Base-by-base conservation (phyloP, 2,888 invertebrate genomes). In the Platerodrilus igneus region DNA sequence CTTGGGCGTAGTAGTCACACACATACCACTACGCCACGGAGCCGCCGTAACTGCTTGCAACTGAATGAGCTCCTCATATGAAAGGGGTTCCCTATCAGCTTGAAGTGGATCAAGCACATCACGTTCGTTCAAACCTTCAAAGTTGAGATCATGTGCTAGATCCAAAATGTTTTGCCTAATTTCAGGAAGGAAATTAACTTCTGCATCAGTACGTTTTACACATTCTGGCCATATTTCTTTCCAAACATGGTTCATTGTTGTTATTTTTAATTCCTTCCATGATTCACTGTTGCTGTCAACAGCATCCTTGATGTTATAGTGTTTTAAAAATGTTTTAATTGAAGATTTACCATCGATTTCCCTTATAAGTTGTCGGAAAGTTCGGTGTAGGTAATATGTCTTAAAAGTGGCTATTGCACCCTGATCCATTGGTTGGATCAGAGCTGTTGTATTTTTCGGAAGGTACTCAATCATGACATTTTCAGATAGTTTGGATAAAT, bases 301-400 rank as follows among this genome's bases (percentile, higher is more conserved):
- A 28, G 23, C 30, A 10, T 36, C 17, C 29, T 16, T 41, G n/a
- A 35, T 35, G 8, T 36, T 41, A 27, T 25, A 41, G 35, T 11
- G 13, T 19, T 35, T 35, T 30, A 17, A 41, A 36, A 41, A 29
- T 9, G 20, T 33, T 32, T 32, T 32, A 25, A 14, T 26, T n/a
- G 14, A 7, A 6, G 26, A 11, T 8, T 29, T 17, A 16, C n/a
- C 17, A 11, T 4, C n/a, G n/a, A 17, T 29, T n/a, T 9, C 17
- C 15, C 21, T 14, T 20, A 31, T 31, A 5, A 15, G 13, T 20
- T 20, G 31, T n/a, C 14, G 8, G 21, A 31, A 20, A 21, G 4
- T 31, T 2, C n/a, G 11, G 15, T 14, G 20, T 3, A 20, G 21
- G 13, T 31, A 21, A 31, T 31, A 20, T 5, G 31, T 21, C 21